Evolutionary conservation across 2,797 vertebrate genomes (phyloP).

Genomic region (Sebastiscus tertius): DNA sequence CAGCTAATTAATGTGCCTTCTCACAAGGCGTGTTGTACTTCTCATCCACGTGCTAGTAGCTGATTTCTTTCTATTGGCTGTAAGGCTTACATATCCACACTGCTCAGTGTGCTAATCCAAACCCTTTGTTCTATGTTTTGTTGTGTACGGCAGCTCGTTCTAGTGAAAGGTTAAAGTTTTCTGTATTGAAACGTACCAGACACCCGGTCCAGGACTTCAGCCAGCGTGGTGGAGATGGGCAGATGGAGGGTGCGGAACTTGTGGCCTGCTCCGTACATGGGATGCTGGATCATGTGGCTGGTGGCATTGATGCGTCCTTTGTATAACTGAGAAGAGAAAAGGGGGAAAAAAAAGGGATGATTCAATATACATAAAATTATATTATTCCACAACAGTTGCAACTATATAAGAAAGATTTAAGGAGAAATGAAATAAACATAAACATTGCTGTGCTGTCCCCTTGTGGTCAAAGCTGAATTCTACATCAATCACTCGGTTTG

Average conservation of each 20-base stretch:
- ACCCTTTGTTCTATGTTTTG: background rate
- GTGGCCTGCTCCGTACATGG: constrained; percentile 98
- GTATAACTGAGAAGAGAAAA: constrained; percentile 85
- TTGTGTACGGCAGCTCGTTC: background rate
- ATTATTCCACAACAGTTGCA: no score
- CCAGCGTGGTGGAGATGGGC: constrained; percentile 96
- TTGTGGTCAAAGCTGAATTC: constrained; percentile 47
- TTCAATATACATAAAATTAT: no score
- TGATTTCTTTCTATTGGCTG: background rate
- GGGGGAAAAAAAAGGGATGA: no score
- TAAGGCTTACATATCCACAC: background rate
- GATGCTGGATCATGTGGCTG: constrained; percentile 98
- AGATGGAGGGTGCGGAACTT: constrained; percentile 98
- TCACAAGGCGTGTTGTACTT: background rate
- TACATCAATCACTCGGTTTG: background rate
- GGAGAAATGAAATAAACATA: no score
- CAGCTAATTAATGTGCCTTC: background rate
- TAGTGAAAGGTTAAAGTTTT: background rate
- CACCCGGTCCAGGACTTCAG: constrained; percentile 96
- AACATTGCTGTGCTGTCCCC: constrained; percentile 41
- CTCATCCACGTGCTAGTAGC: background rate
- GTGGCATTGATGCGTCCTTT: constrained; percentile 99
- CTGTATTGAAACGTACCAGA: constrained; percentile 84
- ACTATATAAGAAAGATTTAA: no score
- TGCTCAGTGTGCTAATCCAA: background rate